Evolutionary conservation across 2,797 vertebrate genomes (phyloP), one percentile per base, ranked within the genome.

Genomic region (Acridotheres tristis): DNA sequence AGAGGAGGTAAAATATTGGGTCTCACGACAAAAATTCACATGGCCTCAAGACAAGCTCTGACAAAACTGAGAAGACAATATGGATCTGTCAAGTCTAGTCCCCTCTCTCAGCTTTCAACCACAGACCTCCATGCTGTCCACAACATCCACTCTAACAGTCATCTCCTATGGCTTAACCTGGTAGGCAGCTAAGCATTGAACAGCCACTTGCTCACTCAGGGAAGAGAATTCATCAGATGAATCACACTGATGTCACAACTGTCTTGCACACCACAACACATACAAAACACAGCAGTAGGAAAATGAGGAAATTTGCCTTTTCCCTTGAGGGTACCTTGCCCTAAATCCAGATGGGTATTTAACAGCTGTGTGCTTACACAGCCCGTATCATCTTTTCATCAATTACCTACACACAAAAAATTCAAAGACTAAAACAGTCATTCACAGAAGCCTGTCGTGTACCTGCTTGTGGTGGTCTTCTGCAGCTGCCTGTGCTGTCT

Each of bases 391-490:
- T 54, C n/a, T 79, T 79, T 69, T 50, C 11, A 66, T 61, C 15
- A 54, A 26, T 50, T 88, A 57, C 16, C 11, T 27, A 38, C 19
- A 48, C 21, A 42, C 16, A 71, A 45, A 63, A 72, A 29, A 53
- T 40, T 51, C 27, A 34, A 74, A 63, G 38, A 66, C 80, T 74
- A 38, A 42, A 80, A 2, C 25, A 73, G 36, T 40, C 9, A 26
- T 72, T 57, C 30, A 55, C 16, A 89, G 69, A 71, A 88, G 30
- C 32, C 38, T 43, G 23, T 69, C 21, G 36, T 3, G 17, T 90
- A 99, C 99, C 98, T 99, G 98, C 92, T 97, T 98, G 29, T 99
- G 97, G 86, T 99, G 98, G 53, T 99, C 98, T 95, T 99, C 98
- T 90, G 98, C 97, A 93, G 96, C 98, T 96, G 98, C 98, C 93